These are phyloP conservation scores for Simalia tracyae DNA, from an alignment of 2,797 vertebrate genomes.

Conservation along the genomic window DNA sequence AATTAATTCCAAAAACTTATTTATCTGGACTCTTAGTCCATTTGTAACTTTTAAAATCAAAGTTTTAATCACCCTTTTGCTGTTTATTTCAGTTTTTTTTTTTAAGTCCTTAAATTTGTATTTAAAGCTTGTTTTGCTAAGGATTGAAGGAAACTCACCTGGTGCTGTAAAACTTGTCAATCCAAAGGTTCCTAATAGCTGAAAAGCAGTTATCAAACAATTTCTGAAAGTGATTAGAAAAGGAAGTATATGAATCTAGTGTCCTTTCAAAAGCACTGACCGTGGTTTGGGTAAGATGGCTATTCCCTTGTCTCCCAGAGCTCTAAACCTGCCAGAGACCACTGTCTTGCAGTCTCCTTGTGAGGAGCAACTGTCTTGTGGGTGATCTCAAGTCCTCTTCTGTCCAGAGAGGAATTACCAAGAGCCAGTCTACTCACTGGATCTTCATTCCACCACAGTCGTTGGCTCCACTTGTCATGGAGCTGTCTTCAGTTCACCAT, in stretches of 20 bases:
- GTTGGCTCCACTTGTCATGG: not conserved
- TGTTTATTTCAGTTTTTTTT: not conserved
- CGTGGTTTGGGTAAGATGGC: not conserved
- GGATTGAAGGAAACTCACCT: not conserved
- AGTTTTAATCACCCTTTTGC: not conserved
- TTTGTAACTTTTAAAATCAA: not conserved
- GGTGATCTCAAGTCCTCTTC: not conserved
- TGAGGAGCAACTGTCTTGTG: not conserved
- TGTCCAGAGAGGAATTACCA: not conserved
- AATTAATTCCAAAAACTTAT: not conserved
- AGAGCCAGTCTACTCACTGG: not conserved
- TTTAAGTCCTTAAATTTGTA: not conserved
- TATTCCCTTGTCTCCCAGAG: not conserved
- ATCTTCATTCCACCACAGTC: not conserved
- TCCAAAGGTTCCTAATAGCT: not conserved
- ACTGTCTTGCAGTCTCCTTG: not conserved
- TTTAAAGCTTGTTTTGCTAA: not conserved
- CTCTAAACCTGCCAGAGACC: not conserved
- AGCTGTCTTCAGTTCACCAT: not conserved
- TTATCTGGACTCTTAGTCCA: not conserved
- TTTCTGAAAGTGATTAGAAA: not conserved
- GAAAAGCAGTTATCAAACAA: not conserved
- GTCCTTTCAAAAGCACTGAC: not conserved
- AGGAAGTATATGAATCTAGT: not conserved
- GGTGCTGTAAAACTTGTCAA: not conserved